Base-by-base conservation (phyloP, 2,888 invertebrate genomes). In the Hirtodrosophila duncani region DNA sequence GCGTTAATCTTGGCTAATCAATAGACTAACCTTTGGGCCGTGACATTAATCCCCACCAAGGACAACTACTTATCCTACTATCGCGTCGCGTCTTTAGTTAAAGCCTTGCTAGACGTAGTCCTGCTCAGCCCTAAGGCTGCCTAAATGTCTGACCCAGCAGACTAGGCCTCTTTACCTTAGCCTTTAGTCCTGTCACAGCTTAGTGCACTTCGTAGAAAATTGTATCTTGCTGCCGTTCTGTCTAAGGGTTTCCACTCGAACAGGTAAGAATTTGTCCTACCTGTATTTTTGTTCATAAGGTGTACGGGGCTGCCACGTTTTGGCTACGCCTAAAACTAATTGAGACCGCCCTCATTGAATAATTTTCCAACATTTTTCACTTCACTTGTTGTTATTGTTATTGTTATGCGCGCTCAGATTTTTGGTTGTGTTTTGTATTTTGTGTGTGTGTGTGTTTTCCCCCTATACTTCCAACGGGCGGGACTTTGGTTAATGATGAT, bases 261-360 rank as follows among this genome's bases (percentile, higher is more conserved):
- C 77, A 74, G 72, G 72, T 74, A 79, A 71, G 41, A 46, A 44
- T 42, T 48, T 48, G 9, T 29, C 45, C 56, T 79, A 77, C 72
- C 72, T 64, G 75, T n/a, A n/a, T n/a, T n/a, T 58, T 58, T 13
- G 30, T 21, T 16, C 26, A 43, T 42, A 17, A 17, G 10, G 49
- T 37, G 37, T 23, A 34, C 61, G 29, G 44, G 31, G 59, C 41
- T 53, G 43, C 30, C 9, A 41, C 37, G 18, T 50, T 23, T 31
- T 14, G 27, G 59, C 45, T 66, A 63, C 45, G 64, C 58, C 82
- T 65, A 77, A 79, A 79, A 77, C 82, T 81, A 78, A 78, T 81
- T 80, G 78, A 81, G 82, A 82, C 78, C 78, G 80, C 78, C 82
- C 80, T 82, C 72, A 79, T 69, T 77, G 82, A 74, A 78, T 75